Evolutionary conservation across 2,888 invertebrate species (phyloP), one percentile per base, ranked within the genome.

Genomic region (Crocallis elinguaria): DNA sequence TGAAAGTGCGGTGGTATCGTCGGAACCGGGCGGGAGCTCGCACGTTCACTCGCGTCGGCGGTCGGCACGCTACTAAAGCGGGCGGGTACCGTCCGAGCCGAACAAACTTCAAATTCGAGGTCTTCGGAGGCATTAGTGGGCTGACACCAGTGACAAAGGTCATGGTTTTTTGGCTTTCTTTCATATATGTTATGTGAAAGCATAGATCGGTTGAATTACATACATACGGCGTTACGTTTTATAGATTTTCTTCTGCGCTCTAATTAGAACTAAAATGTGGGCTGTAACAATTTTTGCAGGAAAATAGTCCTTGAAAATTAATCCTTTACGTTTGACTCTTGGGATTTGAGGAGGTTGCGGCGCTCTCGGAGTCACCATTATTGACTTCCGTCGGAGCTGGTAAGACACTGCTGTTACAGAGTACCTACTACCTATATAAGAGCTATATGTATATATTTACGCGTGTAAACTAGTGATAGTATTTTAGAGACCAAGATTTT

Each of bases 81-180:
- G n/a, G 64, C 67, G 63, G 39, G 37, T 13, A 81, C 67, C 67
- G 64, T 75, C 69, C 65, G 71, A 48, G 76, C 66, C 67, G 49
- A 42, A 33, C 62, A 72, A 80, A 84, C 81, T 81, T 74, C 58
- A 77, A 77, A 79, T 82, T 79, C 77, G 81, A 81, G 85, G 84
- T 82, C 86, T 84, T 75, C 71, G 68, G 69, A 74, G 75, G 73
- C 80, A 81, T 83, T 84, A 77, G 78, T 77, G 75, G 73, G 65
- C 68, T 71, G 71, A 69, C 64, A 71, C 70, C 74, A 76, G 77
- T 82, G 81, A 71, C 78, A 79, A 84, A 86, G 86, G 85, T 87
- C 85, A 83, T 79, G 80, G 79, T 81, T 82, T 79, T 71, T 74
- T 60, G 63, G 66, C 66, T 44, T 44, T 53, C 37, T 50, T 38